Percentiles rank a stretch among this genome's conserved stretches.
Conservation (phyloP, 2,888 invertebrate genomes). For the Pegoplata infirma region DNA sequence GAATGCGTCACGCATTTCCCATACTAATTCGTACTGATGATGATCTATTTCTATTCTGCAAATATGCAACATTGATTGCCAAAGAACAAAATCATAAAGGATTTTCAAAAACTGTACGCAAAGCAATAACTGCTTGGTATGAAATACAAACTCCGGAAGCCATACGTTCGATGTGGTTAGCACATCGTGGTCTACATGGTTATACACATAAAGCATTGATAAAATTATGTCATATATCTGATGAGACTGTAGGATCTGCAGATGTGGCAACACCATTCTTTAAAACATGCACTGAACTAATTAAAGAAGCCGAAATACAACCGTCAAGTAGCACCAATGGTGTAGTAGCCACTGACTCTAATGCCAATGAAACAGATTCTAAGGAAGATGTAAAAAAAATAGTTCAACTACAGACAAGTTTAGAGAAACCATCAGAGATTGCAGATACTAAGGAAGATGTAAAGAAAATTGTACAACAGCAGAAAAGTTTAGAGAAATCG, state of each 20-base stretch:
- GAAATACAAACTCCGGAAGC: conserved; percentile 63
- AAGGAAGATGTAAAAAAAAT: background rate
- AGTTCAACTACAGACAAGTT: no score
- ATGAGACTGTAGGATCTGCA: conserved; percentile 62
- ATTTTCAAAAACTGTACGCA: conserved; percentile 71
- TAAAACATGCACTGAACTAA: conserved; percentile 64
- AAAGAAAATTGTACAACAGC: background rate
- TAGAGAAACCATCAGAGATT: background rate
- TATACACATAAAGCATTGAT: conserved; percentile 70
- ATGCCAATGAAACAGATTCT: background rate
- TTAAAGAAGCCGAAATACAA: conserved; percentile 48
- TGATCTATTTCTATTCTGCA: conserved; percentile 72
- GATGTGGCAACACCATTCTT: conserved; percentile 62
- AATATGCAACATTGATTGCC: conserved; percentile 69
- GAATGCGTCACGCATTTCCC: conserved; percentile 67
- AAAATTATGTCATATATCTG: conserved; percentile 69
- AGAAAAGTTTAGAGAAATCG: background rate
- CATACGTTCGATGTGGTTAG: conserved; percentile 70
- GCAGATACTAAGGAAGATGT: background rate
- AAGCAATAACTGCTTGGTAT: conserved; percentile 74
- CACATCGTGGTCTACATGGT: conserved; percentile 66
- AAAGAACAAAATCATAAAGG: conserved; percentile 65
- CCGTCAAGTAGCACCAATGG: background rate
- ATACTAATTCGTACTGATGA: conserved; percentile 66
- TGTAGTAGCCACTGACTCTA: background rate